Conservation (phyloP, 2,113 vertebrate genomes). For the Epinephelus cyanopodus region DNA sequence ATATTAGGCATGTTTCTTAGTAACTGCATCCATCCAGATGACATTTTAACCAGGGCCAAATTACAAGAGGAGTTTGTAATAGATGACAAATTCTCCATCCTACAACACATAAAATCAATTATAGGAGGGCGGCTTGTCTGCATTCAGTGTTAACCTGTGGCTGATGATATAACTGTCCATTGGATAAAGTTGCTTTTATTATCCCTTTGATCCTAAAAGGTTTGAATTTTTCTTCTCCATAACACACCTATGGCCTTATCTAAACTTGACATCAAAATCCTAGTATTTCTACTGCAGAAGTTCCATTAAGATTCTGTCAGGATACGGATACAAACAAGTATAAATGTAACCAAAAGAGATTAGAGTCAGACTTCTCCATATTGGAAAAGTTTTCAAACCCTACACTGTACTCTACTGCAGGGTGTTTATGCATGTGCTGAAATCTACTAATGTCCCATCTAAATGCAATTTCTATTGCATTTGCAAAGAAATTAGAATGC, state of each 20-base stretch:
- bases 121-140: background rate
- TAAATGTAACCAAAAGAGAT: constrained; percentile 30
- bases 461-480: constrained; percentile 61
- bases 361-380: constrained; percentile 19
- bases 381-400: background rate
- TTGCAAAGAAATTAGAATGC: constrained; percentile 50
- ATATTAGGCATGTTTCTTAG: background rate
- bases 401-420: background rate
- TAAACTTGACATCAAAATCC: constrained; percentile 11
- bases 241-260: constrained; percentile 3
- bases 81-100: background rate
- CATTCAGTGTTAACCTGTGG: background rate
- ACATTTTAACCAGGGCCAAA: constrained; percentile 8
- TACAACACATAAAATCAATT: background rate
- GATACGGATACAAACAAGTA: constrained; percentile 5
- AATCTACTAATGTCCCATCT: constrained; percentile 32
- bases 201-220: background rate
- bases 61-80: background rate
- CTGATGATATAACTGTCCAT: background rate
- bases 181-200: background rate
- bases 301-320: constrained; percentile 34
- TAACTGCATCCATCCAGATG: background rate
- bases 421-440: constrained; percentile 34
- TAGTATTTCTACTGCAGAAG: background rate
- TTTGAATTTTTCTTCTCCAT: background rate